Evolutionary conservation across 2,888 invertebrate genomes (phyloP).

Genomic region (Spodoptera exigua): DNA sequence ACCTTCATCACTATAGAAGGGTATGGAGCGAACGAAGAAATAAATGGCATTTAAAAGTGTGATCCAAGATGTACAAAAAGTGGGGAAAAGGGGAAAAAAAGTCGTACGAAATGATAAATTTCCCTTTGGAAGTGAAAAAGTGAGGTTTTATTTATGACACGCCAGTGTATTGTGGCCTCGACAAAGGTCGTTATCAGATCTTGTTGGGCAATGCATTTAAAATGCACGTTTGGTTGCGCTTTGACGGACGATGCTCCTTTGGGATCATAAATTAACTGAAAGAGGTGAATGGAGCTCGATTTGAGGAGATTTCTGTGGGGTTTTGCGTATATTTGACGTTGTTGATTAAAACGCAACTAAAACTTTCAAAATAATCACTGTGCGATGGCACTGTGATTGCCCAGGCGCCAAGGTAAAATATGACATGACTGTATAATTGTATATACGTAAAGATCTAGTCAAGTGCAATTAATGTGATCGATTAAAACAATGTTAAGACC

Average conservation of each 20-base stretch:
- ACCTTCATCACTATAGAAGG: conserved; percentile 83
- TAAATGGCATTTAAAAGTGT: conserved; percentile 88
- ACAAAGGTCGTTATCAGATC: conserved; percentile 81
- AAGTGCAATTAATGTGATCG: conserved; percentile 21
- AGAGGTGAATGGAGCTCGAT: conserved; percentile 60
- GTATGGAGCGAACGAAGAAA: conserved; percentile 80
- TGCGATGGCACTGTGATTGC: no score
- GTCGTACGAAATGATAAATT: conserved; percentile 86
- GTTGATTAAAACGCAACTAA: conserved; percentile 12
- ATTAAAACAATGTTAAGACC: conserved; percentile 36
- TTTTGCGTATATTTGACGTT: conserved; percentile 26
- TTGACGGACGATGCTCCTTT: conserved; percentile 70
- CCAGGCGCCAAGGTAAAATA: no score
- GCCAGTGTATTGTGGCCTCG: conserved; percentile 76
- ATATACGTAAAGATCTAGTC: background rate
- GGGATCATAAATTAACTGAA: conserved; percentile 42
- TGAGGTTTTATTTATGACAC: conserved; percentile 86
- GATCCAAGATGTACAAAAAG: conserved; percentile 87
- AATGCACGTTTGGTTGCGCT: conserved; percentile 70
- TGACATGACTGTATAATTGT: no score
- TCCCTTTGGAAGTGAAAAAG: conserved; percentile 83
- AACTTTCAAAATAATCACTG: background rate
- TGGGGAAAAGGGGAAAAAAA: conserved; percentile 78
- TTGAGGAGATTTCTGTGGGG: conserved; percentile 61
- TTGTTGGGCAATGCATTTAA: conserved; percentile 76